These are phyloP conservation scores for Mactra quadrangularis DNA, from an alignment of 1,140 invertebrate genomes.

Conservation along the genomic window DNA sequence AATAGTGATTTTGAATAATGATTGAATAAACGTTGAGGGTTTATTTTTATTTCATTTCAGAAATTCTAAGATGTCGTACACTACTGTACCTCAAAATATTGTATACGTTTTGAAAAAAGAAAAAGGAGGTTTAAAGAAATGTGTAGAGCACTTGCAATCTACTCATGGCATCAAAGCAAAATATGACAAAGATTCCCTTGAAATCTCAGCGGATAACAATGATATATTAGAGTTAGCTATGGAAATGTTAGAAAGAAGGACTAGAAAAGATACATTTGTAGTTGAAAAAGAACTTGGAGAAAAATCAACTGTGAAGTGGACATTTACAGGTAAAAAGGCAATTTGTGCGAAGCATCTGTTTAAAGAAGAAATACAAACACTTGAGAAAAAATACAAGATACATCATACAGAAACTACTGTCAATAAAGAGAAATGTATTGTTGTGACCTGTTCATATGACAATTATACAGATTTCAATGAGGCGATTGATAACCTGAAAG, in stretches of 20 bases:
- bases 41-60: neutral
- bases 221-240: conserved; percentile 12
- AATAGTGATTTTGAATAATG: no score
- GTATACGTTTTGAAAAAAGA: neutral
- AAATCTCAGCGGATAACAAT: neutral
- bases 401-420: neutral
- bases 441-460: neutral
- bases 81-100: neutral
- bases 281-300: neutral
- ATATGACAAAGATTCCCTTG: neutral
- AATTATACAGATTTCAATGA: neutral
- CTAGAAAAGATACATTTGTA: neutral
- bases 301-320: conserved; percentile 1
- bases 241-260: neutral
- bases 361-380: neutral
- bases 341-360: neutral
- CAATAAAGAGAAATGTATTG: neutral
- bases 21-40: no score
- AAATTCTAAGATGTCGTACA: neutral
- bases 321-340: neutral
- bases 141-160: neutral
- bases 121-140: conserved; percentile 2
- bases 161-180: neutral
- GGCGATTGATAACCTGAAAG: neutral
- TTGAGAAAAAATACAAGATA: neutral